These are phyloP conservation scores for Himalopsyche anomala DNA, from an alignment of 2,888 invertebrate species.

Conservation along the genomic window DNA sequence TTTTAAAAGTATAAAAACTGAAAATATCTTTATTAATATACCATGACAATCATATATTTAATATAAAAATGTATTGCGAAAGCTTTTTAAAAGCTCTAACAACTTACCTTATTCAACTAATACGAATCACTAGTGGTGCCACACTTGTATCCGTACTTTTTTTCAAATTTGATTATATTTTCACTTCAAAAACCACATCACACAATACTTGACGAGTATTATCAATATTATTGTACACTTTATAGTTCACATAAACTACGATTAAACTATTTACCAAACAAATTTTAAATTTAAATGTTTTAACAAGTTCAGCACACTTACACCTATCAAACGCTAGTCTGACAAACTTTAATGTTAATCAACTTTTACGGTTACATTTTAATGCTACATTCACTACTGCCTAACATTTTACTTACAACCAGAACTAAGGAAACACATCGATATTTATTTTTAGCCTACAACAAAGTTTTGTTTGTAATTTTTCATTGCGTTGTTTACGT, in stretches of 20 bases:
- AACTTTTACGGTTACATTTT: conserved; percentile 6
- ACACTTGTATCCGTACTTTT: conserved; percentile 13
- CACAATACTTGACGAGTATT: background rate
- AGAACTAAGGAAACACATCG: background rate
- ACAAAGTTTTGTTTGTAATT: conserved; percentile 12
- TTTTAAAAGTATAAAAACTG: too few relatives aligned
- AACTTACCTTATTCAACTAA: conserved; percentile 13
- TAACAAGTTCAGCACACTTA: background rate
- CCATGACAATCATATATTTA: too few relatives aligned
- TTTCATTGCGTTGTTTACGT: conserved; percentile 20
- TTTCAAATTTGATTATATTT: background rate
- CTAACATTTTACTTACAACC: background rate
- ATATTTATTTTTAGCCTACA: background rate
- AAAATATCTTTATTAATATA: too few relatives aligned
- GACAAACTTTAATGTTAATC: conserved; percentile 2
- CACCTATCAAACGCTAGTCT: background rate
- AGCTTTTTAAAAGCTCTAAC: background rate
- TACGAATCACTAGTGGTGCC: background rate
- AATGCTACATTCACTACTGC: conserved; percentile 8
- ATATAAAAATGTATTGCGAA: background rate
- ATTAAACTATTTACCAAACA: background rate
- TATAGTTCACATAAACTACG: background rate
- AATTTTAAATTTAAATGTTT: background rate
- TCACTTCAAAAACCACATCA: conserved; percentile 11
- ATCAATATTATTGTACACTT: conserved; percentile 17